Conservation (phyloP, 2,888 invertebrate species). For the Pyrgus malvae region DNA sequence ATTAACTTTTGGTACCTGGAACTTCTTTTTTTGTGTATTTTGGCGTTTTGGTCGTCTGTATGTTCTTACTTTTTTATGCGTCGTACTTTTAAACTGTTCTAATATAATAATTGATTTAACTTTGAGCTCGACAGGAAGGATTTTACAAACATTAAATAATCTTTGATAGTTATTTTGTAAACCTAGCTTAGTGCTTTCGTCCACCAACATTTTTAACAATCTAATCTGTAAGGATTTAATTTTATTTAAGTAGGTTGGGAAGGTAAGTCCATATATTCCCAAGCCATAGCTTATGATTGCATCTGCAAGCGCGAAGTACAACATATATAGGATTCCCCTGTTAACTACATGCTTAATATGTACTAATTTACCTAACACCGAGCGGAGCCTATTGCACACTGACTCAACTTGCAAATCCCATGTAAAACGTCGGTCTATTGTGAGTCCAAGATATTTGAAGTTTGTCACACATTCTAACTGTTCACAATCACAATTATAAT, state of each 20-base stretch:
- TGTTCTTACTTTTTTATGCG: no score
- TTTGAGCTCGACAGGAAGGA: not conserved
- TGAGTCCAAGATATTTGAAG: not conserved
- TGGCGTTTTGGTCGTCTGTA: no score
- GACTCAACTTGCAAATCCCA: constrained; percentile 2
- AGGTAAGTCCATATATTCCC: not conserved
- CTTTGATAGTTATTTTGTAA: not conserved
- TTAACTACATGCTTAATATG: not conserved
- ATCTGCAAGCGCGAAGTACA: not conserved
- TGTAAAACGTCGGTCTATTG: not conserved
- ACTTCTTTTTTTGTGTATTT: no score
- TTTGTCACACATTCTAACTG: not conserved
- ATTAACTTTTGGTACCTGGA: no score
- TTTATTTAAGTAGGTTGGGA: not conserved
- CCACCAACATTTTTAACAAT: not conserved
- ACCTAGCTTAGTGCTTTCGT: not conserved
- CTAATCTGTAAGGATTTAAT: not conserved
- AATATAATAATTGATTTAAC: not conserved
- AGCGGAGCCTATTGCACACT: not conserved
- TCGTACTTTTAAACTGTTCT: no score
- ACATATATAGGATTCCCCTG: not conserved
- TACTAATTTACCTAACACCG: not conserved
- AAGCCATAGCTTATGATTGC: not conserved
- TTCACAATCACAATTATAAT: not conserved
- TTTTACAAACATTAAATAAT: not conserved